A percentile compares a stretch with the other conserved stretches of the same genome.
These are phyloP conservation scores for Dasysyrphus albostriatus DNA, from an alignment of 2,888 invertebrate genomes.

Conservation along the genomic window DNA sequence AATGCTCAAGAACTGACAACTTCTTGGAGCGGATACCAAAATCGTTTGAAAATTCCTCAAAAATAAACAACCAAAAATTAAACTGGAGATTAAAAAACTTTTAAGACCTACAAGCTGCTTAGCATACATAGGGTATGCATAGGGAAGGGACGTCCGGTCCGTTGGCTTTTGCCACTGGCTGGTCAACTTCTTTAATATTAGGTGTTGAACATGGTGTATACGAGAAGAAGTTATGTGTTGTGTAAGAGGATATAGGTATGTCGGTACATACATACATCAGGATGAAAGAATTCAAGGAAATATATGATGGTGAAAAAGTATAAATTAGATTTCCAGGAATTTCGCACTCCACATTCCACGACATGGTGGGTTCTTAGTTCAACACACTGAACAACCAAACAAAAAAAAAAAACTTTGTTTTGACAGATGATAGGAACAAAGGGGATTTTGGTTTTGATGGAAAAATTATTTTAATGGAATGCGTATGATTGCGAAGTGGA, in stretches of 20 bases:
- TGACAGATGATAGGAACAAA: conserved; percentile 11
- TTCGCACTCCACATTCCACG: conserved; percentile 51
- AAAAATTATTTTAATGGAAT: neutral
- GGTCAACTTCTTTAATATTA: conserved; percentile 52
- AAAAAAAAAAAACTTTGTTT: conserved; percentile 11
- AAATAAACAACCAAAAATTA: neutral
- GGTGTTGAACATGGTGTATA: conserved; percentile 66
- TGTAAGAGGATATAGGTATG: neutral
- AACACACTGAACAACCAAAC: neutral
- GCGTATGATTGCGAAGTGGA: neutral
- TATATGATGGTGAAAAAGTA: conserved; percentile 36
- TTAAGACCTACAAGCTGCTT: conserved; percentile 25
- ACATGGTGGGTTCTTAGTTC: conserved; percentile 41
- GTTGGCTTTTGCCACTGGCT: neutral
- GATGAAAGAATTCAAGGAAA: conserved; percentile 26
- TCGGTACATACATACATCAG: no score
- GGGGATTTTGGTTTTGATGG: neutral
- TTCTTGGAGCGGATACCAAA: conserved; percentile 29
- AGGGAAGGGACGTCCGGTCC: neutral
- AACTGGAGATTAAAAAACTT: neutral
- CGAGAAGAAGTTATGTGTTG: conserved; percentile 32
- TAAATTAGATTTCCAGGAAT: conserved; percentile 61
- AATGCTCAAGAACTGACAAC: conserved; percentile 27
- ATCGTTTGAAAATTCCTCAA: conserved; percentile 6
- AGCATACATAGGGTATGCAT: neutral